phyloP scores from a whole-genome alignment of 1,140 invertebrate genomes.

The Goniozus legneri region DNA sequence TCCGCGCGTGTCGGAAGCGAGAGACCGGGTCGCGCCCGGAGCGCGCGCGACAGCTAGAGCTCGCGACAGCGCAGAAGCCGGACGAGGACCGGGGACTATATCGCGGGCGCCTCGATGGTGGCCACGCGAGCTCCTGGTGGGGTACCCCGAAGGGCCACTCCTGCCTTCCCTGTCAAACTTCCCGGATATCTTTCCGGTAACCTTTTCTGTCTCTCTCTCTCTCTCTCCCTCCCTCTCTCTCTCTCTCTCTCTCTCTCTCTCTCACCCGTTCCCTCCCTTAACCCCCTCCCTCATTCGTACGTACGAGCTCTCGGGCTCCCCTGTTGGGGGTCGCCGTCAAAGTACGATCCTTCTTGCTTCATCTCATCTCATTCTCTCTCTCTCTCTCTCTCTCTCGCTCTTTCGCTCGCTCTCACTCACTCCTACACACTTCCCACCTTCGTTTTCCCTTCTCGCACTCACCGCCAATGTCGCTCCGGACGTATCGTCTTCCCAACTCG shows the following conservation, averaged over 20 bases:
- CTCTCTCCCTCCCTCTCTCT: neutral
- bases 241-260: constrained; percentile 6
- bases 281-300: too few relatives aligned
- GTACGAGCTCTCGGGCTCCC: too few relatives aligned
- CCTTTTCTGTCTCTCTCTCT: constrained; percentile 27
- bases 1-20: neutral
- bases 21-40: neutral
- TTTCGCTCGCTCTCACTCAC: neutral
- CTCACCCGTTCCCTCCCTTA: too few relatives aligned
- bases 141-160: constrained; percentile 1
- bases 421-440: constrained; percentile 8
- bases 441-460: too few relatives aligned
- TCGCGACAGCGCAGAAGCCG: constrained; percentile 25
- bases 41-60: too few relatives aligned
- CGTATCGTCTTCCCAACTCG: constrained; percentile 29
- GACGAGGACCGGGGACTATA: constrained; percentile 8
- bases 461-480: constrained; percentile 18
- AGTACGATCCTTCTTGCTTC: too few relatives aligned
- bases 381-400: constrained; percentile 16
- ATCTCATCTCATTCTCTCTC: too few relatives aligned
- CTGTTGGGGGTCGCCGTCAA: too few relatives aligned
- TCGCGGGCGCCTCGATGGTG: constrained; percentile 8
- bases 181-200: constrained; percentile 50
- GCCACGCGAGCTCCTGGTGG: constrained; percentile 2
- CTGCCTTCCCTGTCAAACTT: constrained; percentile 28